Percentiles rank a stretch among this genome's conserved stretches.
Evolutionary conservation across 2,113 vertebrate genomes (phyloP).

Genomic region (Alces alces): DNA sequence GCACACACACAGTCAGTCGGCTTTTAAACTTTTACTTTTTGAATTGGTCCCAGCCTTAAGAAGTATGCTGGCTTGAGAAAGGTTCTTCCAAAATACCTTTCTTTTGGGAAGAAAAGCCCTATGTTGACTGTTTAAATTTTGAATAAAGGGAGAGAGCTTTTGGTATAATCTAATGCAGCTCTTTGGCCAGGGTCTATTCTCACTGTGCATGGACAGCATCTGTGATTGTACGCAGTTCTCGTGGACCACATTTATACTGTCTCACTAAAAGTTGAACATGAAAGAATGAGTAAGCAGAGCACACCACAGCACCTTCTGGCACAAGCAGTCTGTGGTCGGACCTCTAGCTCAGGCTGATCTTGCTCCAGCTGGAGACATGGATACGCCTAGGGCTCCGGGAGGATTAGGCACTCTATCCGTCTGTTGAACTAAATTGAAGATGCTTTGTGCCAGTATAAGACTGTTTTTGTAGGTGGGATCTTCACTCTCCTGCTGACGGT

Average conservation of each 20-base stretch:
- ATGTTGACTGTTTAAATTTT: neutral
- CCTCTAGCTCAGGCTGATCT: neutral
- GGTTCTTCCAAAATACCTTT: neutral
- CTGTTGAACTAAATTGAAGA: neutral
- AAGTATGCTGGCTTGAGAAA: neutral
- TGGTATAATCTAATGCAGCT: neutral
- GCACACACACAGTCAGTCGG: neutral
- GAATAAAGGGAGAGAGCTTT: neutral
- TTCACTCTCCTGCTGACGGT: neutral
- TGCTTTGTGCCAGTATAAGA: neutral
- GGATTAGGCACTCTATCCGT: neutral
- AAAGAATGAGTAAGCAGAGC: neutral
- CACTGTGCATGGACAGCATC: fast-evolving
- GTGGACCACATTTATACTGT: neutral
- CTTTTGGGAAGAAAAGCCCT: neutral
- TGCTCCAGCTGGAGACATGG: neutral
- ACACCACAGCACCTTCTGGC: neutral
- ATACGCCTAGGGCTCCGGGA: neutral
- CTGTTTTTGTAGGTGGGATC: neutral
- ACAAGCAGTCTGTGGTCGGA: neutral
- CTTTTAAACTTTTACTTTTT: neutral
- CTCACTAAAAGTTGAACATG: neutral
- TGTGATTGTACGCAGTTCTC: neutral
- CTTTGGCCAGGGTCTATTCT: neutral
- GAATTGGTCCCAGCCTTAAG: neutral